Evolutionary conservation across 2,797 vertebrate genomes (phyloP).

Genomic region (Enteromius unitaeniatus): DNA sequence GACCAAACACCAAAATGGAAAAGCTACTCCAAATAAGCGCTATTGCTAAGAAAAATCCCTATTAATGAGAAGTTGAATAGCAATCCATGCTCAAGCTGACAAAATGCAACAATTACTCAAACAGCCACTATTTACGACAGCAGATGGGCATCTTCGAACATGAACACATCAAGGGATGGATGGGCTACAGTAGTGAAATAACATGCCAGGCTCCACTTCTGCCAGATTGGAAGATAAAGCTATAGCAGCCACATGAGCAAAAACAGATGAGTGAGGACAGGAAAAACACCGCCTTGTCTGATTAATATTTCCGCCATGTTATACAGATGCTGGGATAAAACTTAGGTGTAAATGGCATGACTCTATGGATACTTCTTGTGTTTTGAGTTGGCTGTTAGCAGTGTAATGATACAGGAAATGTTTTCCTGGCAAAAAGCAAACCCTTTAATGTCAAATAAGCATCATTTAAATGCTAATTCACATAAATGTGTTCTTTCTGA

Average conservation of each 20-base stretch:
- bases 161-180: conserved; percentile 15
- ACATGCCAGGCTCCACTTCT: not conserved
- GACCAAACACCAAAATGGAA: not conserved
- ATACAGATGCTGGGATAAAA: conserved; percentile 21
- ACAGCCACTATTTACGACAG: not conserved
- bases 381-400: not conserved
- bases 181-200: not conserved
- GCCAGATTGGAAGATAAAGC: not conserved
- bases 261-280: conserved; percentile 8
- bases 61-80: not conserved
- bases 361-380: not conserved
- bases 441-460: not conserved
- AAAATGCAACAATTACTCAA: conserved; percentile 20
- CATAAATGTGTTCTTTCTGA: conserved; percentile 4
- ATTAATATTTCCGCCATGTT: not conserved
- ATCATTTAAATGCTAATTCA: conserved; percentile 36
- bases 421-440: conserved; percentile 9
- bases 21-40: not conserved
- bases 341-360: not conserved
- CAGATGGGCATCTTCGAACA: not conserved
- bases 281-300: conserved; percentile 9
- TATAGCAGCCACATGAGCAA: not conserved
- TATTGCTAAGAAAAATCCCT: not conserved
- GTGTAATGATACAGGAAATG: not conserved
- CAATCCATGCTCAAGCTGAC: not conserved